Conservation (phyloP, 2,113 vertebrate genomes). For the Brachionichthys hirsutus region DNA sequence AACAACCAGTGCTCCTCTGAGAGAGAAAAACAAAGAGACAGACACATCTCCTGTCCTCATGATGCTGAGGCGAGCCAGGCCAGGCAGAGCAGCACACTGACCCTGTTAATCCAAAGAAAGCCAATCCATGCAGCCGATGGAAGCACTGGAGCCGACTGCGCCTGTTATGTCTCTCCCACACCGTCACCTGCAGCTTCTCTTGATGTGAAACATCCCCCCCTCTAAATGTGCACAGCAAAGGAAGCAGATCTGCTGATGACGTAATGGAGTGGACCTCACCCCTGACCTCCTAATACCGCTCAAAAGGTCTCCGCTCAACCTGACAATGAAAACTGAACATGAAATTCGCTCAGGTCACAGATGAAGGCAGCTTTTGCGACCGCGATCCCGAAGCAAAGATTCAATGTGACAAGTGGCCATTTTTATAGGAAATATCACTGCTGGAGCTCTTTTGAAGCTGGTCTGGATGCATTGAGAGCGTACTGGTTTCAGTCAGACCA, state of each 20-base stretch:
- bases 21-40: slow-evolving; percentile 48
- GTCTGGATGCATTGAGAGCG: too few relatives aligned
- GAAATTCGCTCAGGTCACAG: slow-evolving; percentile 12
- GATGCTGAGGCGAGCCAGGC: slow-evolving; percentile 8
- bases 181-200: slow-evolving; percentile 2
- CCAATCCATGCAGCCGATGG: slow-evolving; percentile 18
- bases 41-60: slow-evolving; percentile 24
- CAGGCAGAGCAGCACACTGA: slow-evolving; percentile 36
- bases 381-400: too few relatives aligned
- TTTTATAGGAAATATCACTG: too few relatives aligned
- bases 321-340: slow-evolving; percentile 25
- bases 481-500: too few relatives aligned
- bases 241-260: slow-evolving; percentile 1
- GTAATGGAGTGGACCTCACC: slow-evolving; percentile 11
- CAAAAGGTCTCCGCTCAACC: slow-evolving; percentile 58
- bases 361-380: background rate
- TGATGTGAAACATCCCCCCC: background rate
- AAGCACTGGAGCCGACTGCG: slow-evolving; percentile 7
- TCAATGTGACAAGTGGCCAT: too few relatives aligned
- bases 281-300: slow-evolving; percentile 27
- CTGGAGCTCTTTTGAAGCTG: too few relatives aligned
- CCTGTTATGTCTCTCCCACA: background rate
- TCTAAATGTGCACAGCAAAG: background rate
- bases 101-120: slow-evolving; percentile 48
- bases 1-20: slow-evolving; percentile 30